Evolutionary conservation across 2,888 invertebrate genomes (phyloP).

Genomic region (Clivina fossor): DNA sequence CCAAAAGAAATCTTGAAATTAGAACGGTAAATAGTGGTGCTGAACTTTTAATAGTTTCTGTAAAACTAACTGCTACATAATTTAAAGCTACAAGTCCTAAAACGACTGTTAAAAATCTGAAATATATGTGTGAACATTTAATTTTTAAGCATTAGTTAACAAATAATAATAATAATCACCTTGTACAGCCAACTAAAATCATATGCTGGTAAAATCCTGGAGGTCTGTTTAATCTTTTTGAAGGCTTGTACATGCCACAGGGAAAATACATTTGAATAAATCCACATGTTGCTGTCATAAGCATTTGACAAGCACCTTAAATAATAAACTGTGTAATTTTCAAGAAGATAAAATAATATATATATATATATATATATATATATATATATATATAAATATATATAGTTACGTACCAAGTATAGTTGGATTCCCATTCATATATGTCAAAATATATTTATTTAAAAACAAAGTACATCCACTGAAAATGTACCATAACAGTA

Average conservation of each 20-base stretch:
- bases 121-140: constrained; percentile 45
- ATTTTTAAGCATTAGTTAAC: no score
- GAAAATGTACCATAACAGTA: constrained; percentile 74
- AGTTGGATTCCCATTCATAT: constrained; percentile 71
- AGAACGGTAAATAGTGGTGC: constrained; percentile 78
- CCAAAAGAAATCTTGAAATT: constrained; percentile 66
- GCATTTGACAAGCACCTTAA: constrained; percentile 73
- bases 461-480: constrained; percentile 75
- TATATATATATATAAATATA: constrained; percentile 13
- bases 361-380: no score
- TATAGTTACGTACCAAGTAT: constrained; percentile 62
- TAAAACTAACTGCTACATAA: constrained; percentile 79
- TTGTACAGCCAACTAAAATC: constrained; percentile 71
- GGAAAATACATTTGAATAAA: constrained; percentile 73
- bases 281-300: constrained; percentile 73
- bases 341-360: constrained; percentile 33
- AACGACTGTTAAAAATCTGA: constrained; percentile 71
- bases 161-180: constrained; percentile 52
- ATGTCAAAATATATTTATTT: constrained; percentile 75
- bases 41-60: constrained; percentile 79
- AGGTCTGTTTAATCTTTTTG: constrained; percentile 60
- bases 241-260: constrained; percentile 70
- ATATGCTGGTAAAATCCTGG: constrained; percentile 73
- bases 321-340: no score
- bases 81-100: constrained; percentile 73